phyloP scores from a whole-genome alignment of 2,888 invertebrate genomes.

The Protodeltote pygarga region DNA sequence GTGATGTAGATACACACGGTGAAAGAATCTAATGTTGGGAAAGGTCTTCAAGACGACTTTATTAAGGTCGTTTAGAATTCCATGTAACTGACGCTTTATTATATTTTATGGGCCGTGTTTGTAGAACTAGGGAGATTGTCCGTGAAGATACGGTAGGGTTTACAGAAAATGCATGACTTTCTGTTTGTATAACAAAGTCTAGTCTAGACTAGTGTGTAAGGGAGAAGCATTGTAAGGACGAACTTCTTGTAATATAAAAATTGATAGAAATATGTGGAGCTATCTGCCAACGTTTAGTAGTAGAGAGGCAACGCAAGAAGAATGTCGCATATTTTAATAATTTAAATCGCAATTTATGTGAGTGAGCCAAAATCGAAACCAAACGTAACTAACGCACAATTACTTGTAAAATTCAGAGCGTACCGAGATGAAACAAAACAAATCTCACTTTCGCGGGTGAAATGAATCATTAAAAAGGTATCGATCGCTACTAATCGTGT shows the following conservation, averaged over 20 bases:
- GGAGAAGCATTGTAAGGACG: no score
- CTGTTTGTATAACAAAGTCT: not conserved
- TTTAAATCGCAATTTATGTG: no score
- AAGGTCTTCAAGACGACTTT: conserved; percentile 51
- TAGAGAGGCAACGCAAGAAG: no score
- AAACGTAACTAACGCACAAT: conserved; percentile 36
- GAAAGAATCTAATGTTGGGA: conserved; percentile 54
- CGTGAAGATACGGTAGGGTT: conserved; percentile 22
- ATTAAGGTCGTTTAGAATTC: conserved; percentile 47
- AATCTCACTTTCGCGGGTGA: conserved; percentile 64
- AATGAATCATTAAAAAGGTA: conserved; percentile 64
- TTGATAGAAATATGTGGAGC: no score
- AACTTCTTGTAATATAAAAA: no score
- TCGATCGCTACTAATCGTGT: conserved; percentile 74
- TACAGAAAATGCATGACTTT: conserved; percentile 14
- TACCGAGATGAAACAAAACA: conserved; percentile 54
- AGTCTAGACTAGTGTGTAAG: no score
- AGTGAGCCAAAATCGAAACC: no score
- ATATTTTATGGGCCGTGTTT: conserved; percentile 39
- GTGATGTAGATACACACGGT: conserved; percentile 50
- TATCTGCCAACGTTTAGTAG: no score
- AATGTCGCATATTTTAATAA: no score
- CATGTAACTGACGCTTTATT: conserved; percentile 31
- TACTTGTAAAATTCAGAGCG: conserved; percentile 43
- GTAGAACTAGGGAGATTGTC: conserved; percentile 32